Percentiles rank a stretch among this genome's conserved stretches.
These are phyloP conservation scores for Silurus aristotelis DNA, from an alignment of 2,797 vertebrate genomes.

Conservation along the genomic window DNA sequence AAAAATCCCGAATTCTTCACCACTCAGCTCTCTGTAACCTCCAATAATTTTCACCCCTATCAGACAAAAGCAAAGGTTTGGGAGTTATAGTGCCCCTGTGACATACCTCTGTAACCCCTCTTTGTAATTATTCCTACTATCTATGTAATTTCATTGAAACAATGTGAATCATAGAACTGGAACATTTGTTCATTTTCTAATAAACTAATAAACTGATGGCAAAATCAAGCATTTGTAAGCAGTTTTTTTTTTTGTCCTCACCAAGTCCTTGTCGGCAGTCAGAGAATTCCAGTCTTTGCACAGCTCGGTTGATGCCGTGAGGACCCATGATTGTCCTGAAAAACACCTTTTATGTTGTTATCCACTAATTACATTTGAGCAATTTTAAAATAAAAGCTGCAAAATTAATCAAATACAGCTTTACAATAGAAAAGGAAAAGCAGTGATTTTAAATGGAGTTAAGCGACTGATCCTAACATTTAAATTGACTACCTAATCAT, in stretches of 20 bases:
- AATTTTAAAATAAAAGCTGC: neutral
- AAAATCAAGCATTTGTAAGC: neutral
- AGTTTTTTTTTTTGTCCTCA: slow-evolving; percentile 60
- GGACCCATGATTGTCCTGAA: slow-evolving; percentile 86
- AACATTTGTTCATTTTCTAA: neutral
- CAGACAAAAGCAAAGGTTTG: slow-evolving; percentile 24
- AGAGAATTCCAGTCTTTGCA: slow-evolving; percentile 79
- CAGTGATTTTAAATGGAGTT: neutral
- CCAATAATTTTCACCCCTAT: slow-evolving; percentile 86
- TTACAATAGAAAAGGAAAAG: neutral
- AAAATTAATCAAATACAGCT: neutral
- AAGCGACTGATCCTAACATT: neutral
- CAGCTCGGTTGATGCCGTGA: slow-evolving; percentile 81
- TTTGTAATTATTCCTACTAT: neutral
- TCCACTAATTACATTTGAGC: neutral
- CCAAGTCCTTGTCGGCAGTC: slow-evolving; percentile 84
- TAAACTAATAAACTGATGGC: neutral
- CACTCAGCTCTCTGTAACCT: slow-evolving; percentile 77
- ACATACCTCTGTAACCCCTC: neutral
- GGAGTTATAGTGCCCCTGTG: neutral
- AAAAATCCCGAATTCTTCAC: slow-evolving; percentile 85
- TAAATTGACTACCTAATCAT: neutral
- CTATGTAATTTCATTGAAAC: neutral
- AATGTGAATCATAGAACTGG: neutral
- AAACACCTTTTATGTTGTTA: slow-evolving; percentile 31